Evolutionary conservation across 2,888 invertebrate genomes (phyloP).

Genomic region (Cryptus viduatorius): DNA sequence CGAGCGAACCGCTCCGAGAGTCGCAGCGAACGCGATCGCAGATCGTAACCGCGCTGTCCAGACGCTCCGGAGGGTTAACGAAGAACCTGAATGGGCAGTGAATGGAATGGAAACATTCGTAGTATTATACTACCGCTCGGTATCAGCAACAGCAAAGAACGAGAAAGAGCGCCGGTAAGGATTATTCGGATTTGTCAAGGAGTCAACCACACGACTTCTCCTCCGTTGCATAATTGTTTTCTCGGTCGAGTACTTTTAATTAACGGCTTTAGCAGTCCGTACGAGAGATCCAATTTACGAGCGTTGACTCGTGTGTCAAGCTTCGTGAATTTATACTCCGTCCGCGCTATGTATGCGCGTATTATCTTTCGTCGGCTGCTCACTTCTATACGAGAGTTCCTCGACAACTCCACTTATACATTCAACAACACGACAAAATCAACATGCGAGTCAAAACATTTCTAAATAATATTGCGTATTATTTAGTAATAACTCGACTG

Average conservation of each 20-base stretch:
- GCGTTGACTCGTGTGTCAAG: slow-evolving; percentile 41
- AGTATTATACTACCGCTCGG: background rate
- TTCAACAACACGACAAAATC: background rate
- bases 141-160: background rate
- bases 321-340: slow-evolving; percentile 11
- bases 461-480: background rate
- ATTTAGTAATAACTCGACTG: background rate
- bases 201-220: slow-evolving; percentile 35
- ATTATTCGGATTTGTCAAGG: slow-evolving; percentile 53
- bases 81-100: slow-evolving; percentile 58
- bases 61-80: slow-evolving; percentile 43
- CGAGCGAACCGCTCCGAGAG: background rate
- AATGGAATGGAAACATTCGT: slow-evolving; percentile 16
- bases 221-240: slow-evolving; percentile 73
- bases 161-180: slow-evolving; percentile 13
- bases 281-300: slow-evolving; percentile 75
- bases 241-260: slow-evolving; percentile 72
- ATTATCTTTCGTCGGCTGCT: slow-evolving; percentile 11
- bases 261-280: slow-evolving; percentile 74
- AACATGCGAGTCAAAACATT: slow-evolving; percentile 7
- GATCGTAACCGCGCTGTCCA: slow-evolving; percentile 7
- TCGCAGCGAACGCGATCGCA: background rate
- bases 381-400: background rate
- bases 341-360: slow-evolving; percentile 2
- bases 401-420: background rate